Percentiles rank a stretch among this genome's conserved stretches.
phyloP scores from a whole-genome alignment of 2,888 invertebrate species.

The Encarsia formosa region DNA sequence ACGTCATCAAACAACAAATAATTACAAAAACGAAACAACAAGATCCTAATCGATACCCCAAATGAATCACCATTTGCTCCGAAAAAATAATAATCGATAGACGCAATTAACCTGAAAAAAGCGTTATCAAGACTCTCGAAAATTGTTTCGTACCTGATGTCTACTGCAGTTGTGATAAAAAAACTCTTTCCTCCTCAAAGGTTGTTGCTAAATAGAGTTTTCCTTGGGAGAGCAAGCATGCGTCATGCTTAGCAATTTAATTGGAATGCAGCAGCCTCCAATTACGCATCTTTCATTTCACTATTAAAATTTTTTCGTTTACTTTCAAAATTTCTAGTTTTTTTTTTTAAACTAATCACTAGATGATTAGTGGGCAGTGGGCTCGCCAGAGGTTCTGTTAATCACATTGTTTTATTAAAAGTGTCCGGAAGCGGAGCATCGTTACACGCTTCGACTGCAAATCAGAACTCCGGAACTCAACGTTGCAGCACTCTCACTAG shows the following conservation, averaged over 20 bases:
- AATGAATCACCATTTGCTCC: background rate
- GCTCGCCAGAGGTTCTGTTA: too few species aligned
- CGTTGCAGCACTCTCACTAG: too few species aligned
- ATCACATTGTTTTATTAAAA: too few species aligned
- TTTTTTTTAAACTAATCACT: too few species aligned
- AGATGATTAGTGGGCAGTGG: too few species aligned
- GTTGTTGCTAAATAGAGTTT: background rate
- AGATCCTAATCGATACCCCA: background rate
- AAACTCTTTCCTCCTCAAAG: background rate
- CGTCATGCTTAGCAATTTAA: slow-evolving; percentile 26
- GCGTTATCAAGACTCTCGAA: too few species aligned
- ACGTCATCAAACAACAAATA: too few species aligned
- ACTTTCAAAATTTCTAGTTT: background rate
- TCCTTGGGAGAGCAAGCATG: slow-evolving; percentile 13
- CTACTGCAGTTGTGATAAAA: slow-evolving; percentile 4
- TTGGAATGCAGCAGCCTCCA: slow-evolving; percentile 23
- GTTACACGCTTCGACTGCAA: too few species aligned
- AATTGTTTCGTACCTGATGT: background rate
- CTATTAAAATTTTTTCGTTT: slow-evolving; percentile 4
- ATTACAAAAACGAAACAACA: too few species aligned
- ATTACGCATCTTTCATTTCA: slow-evolving; percentile 18
- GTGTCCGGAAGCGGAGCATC: too few species aligned
- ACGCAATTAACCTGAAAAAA: background rate
- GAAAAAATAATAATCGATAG: background rate
- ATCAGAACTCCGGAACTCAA: too few species aligned